Base-by-base conservation (phyloP, 2,113 vertebrate genomes). In the Thomomys bottae region DNA sequence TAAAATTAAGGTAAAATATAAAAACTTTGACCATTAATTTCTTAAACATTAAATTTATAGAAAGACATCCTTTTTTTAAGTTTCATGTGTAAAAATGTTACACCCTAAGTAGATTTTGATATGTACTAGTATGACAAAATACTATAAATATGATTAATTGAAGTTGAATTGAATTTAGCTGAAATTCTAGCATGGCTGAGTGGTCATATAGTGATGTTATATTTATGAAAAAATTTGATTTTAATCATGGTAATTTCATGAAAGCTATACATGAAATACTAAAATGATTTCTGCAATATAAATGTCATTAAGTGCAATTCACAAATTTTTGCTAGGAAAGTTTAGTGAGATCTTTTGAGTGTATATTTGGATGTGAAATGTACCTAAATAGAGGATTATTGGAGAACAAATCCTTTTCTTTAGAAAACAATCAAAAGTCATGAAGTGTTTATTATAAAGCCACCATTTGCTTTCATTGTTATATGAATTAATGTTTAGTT, bases 61-160 rank as follows among this genome's bases (percentile, higher is more conserved):
- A 98, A 98, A 98, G 98, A 98, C 98, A 98, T 98, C 98, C 97
- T 98, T 98, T 98, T 54, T 98, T 98, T 98, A 98, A 98, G 97
- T 95, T 95, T 96, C 91, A 88, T 97, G 90, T 97, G 2, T 98
- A 88, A 97, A 95, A 97, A 87, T 97, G 92, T 96, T 95, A 88
- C 80, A 95, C 90, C 92, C 59, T 96, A 89, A 97, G 89, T 94
- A 96, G 71, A 79, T 94, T 97, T 96, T 96, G 88, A 92, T 97
- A 70, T 34, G 79, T 92, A 96, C 84, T 96, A 57, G 84, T 93
- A 23, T 95, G 91, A 94, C 96, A 89, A 96, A 96, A 92, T 90
- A 93, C 92, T 92, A 64, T 84, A 71, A 80, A 80, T 78, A 95
- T 75, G 73, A 90, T 92, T 17, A 93, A 71, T 87, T 88, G 97